Evolutionary conservation across 2,888 invertebrate species (phyloP), one percentile per base, ranked within the genome.

Genomic region (Neoitamus cyanurus): DNA sequence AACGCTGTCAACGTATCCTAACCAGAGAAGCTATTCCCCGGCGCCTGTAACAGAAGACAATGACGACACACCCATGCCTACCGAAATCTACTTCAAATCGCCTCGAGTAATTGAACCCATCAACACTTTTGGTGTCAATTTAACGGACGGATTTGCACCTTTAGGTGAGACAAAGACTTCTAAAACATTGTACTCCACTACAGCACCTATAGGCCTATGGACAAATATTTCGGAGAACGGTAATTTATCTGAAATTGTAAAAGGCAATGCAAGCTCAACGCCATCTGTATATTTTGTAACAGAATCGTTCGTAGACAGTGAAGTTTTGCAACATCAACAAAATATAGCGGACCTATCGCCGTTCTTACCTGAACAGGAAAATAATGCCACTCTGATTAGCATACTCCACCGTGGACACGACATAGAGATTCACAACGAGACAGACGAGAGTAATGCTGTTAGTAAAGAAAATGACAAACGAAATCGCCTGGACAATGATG

Each of bases 301-400:
- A 7, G 87, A 87, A 83, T 83, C 84, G 34, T 46, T 84, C 13
- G 34, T 77, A 13, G 87, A 87, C 36, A 25, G 36, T 9, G 87
- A 86, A 13, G 30, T 15, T 37, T 13, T 34, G n/a, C 83, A 78
- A 48, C 68, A 77, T 31, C 82, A 77, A 31, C 86, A 86, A 68
- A 84, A 68, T 34, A 34, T 86, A 25, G 82, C 85, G 0, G 85
- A 86, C 46, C 69, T 46, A 25, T 85, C 85, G 20, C 94, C 94
- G 4, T 94, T 94, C 88, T 90, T 95, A 87, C 94, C 94, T 6
- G 94, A 94, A 88, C 92, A 93, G 20, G 94, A 94, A 89, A 94
- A 92, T 86, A 93, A 94, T 88, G 93, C 93, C 87, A 92, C 92
- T 13, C 91, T 93, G 37, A 92, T 93, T 1, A 93, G 93, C 88